Conservation (phyloP, 2,888 invertebrate genomes). For the Sepiola atlantica region DNA sequence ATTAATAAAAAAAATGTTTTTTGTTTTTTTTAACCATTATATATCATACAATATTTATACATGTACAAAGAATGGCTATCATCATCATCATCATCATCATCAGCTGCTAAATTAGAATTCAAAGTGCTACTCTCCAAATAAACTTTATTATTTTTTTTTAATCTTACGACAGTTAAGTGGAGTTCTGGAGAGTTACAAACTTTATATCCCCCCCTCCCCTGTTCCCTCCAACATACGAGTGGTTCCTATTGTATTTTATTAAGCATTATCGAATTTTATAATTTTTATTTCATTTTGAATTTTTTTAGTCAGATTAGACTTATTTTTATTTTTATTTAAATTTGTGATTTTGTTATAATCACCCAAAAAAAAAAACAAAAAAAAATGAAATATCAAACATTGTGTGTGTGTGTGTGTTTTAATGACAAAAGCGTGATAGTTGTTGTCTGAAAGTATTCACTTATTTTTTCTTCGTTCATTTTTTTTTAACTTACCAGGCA, state of each 20-base stretch:
- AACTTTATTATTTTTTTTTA: neutral
- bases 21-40: no score
- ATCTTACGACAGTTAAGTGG: neutral
- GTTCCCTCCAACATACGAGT: neutral
- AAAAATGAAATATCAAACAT: neutral
- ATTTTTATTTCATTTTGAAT: neutral
- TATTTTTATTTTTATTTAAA: neutral
- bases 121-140: slow-evolving; percentile 18
- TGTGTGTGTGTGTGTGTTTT: neutral
- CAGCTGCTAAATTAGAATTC: neutral
- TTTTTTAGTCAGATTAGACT: neutral
- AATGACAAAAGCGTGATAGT: neutral
- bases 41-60: neutral
- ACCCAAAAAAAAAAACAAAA: no score
- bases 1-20: no score
- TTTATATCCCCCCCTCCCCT: no score
- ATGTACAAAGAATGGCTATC: neutral
- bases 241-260: neutral
- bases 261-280: neutral
- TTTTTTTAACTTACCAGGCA: neutral
- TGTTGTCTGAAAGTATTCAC: neutral
- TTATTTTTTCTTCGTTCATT: neutral
- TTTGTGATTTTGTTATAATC: slow-evolving; percentile 32
- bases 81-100: neutral
- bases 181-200: neutral